A percentile compares a stretch with the other conserved stretches of the same genome.
Evolutionary conservation across 2,113 vertebrate species (phyloP).

Genomic region (Lepisosteus oculatus): DNA sequence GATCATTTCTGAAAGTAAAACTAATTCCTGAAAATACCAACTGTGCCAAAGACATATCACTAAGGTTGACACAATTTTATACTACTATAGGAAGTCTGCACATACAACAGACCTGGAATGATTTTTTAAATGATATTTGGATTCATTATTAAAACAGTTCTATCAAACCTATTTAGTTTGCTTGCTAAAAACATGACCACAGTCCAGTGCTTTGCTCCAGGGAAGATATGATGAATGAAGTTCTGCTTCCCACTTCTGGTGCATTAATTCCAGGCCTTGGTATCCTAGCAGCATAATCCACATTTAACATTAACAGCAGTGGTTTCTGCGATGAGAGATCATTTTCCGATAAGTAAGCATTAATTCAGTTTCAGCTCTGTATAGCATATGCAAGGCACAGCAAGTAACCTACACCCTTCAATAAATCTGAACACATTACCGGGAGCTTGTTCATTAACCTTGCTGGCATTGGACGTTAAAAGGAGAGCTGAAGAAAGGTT

Average conservation of each 20-base stretch:
- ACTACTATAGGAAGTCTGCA: too few species aligned
- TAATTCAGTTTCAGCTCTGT: slow-evolving; percentile 54
- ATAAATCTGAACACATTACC: slow-evolving; percentile 59
- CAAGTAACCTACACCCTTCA: slow-evolving; percentile 61
- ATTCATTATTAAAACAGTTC: neutral
- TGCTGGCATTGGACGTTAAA: slow-evolving; percentile 65
- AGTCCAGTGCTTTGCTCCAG: neutral
- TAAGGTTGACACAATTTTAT: too few species aligned
- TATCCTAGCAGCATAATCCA: slow-evolving; percentile 67
- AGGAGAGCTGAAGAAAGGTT: slow-evolving; percentile 65
- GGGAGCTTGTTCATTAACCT: slow-evolving; percentile 77
- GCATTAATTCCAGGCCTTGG: slow-evolving; percentile 67
- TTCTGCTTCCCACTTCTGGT: slow-evolving; percentile 43
- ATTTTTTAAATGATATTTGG: too few species aligned
- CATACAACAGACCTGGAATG: too few species aligned
- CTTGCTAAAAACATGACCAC: neutral
- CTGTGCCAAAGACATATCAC: too few species aligned
- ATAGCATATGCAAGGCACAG: slow-evolving; percentile 64
- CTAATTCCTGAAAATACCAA: too few species aligned
- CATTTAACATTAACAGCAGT: slow-evolving; percentile 69
- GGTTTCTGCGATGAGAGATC: slow-evolving; percentile 60
- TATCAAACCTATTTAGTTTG: neutral
- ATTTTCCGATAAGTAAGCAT: slow-evolving; percentile 66
- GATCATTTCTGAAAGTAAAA: too few species aligned
- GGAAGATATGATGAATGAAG: slow-evolving; percentile 32